phyloP scores from a whole-genome alignment of 1,140 invertebrate species.

The Euborellia annulipes region DNA sequence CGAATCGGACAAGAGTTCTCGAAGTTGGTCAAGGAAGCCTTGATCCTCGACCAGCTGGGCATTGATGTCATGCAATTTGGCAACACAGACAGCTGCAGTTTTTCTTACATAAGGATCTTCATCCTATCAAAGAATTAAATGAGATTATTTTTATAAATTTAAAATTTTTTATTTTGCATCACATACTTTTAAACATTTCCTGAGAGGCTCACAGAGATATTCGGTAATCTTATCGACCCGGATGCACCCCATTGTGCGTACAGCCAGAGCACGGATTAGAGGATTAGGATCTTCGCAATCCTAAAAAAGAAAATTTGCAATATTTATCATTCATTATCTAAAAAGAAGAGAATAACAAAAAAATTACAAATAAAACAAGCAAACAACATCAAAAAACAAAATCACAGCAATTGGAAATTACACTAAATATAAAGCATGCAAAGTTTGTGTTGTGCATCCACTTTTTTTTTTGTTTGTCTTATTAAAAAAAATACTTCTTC shows the following conservation, averaged over 20 bases:
- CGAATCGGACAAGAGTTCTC: constrained; percentile 93
- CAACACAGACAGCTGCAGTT: constrained; percentile 98
- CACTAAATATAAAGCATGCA: neutral
- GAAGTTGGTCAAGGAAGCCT: constrained; percentile 94
- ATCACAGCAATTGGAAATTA: neutral
- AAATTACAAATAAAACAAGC: neutral
- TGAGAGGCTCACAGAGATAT: constrained; percentile 94
- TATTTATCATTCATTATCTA: neutral
- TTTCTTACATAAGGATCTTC: constrained; percentile 99
- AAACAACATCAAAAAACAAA: neutral
- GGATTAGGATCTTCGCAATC: constrained; percentile 99
- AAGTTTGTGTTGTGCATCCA: too few relatives aligned
- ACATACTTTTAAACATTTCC: constrained; percentile 84
- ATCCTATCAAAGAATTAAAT: too few relatives aligned
- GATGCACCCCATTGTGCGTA: constrained; percentile 99
- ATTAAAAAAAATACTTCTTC: constrained; percentile 5
- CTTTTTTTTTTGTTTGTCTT: too few relatives aligned
- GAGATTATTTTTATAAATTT: too few relatives aligned
- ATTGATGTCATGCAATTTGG: constrained; percentile 98
- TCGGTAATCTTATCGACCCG: constrained; percentile 99
- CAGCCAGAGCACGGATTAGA: constrained; percentile 92
- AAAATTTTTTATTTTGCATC: too few relatives aligned
- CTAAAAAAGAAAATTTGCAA: constrained; percentile 31
- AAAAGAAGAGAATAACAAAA: constrained; percentile 9
- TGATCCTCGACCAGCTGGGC: constrained; percentile 94